phyloP scores from a whole-genome alignment of 2,797 vertebrate genomes.

The Danio choprae region DNA sequence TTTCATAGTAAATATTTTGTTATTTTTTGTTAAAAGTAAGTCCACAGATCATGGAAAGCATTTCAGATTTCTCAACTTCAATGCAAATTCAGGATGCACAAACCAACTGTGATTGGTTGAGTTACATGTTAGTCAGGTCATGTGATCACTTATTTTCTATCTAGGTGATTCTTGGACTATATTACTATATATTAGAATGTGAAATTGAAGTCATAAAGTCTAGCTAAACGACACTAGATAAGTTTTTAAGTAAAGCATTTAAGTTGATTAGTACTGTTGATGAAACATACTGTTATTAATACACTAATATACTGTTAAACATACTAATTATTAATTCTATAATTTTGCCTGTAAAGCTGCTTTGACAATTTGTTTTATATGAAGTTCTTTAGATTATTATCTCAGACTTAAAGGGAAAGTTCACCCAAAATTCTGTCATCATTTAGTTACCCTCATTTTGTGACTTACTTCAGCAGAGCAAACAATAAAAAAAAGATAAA shows the following conservation, averaged over 20 bases:
- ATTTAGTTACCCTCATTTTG: background rate
- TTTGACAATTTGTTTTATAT: no score
- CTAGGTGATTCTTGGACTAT: background rate
- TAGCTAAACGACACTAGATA: background rate
- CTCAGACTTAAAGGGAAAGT: background rate
- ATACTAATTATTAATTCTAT: no score
- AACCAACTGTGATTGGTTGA: background rate
- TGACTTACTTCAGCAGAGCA: slow-evolving; percentile 10
- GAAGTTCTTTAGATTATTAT: background rate
- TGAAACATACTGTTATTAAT: no score
- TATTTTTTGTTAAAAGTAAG: no score
- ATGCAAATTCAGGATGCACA: background rate
- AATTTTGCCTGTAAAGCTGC: no score
- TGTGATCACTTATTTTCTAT: background rate
- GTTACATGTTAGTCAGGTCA: background rate
- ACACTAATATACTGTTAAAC: no score
- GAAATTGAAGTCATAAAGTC: background rate
- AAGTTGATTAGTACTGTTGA: no score
- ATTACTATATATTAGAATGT: background rate
- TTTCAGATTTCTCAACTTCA: no score
- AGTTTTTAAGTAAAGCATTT: background rate
- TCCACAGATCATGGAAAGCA: no score
- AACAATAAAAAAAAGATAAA: background rate
- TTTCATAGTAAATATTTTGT: no score
- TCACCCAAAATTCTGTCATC: slow-evolving; percentile 24